phyloP scores from a whole-genome alignment of 2,113 vertebrate genomes.

The Hystrix cristata region DNA sequence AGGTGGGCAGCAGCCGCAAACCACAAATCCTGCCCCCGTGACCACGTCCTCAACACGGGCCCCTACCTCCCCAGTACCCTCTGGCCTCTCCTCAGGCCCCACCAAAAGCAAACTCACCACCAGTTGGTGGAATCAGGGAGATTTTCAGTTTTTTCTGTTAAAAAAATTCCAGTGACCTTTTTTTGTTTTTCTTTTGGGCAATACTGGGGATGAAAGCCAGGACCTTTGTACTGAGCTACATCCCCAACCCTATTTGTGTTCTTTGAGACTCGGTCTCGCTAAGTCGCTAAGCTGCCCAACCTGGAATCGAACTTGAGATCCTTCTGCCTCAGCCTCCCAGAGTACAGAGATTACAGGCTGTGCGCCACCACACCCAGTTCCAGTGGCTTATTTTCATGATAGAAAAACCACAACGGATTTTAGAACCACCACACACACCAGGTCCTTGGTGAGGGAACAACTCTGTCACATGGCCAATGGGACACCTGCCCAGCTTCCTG shows the following conservation, averaged over 20 bases:
- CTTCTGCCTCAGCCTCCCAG: not conserved
- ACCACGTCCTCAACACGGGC: not conserved
- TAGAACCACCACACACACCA: not conserved
- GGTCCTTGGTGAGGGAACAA: rapidly evolving
- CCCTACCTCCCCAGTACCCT: not conserved
- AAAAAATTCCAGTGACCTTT: not conserved
- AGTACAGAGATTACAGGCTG: not conserved
- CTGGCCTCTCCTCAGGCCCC: not conserved
- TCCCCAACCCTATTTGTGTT: not conserved
- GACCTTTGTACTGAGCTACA: not conserved
- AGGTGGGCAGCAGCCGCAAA: not conserved
- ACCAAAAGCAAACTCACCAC: not conserved
- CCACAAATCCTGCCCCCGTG: not conserved
- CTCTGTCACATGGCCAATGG: too few relatives aligned
- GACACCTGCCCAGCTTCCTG: not conserved
- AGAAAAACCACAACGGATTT: not conserved
- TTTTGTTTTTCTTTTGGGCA: not conserved
- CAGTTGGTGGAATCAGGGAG: not conserved
- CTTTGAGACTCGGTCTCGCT: not conserved
- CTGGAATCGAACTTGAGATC: not conserved
- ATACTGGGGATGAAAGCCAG: not conserved
- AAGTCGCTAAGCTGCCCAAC: not conserved
- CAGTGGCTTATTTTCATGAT: not conserved
- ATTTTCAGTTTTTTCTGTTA: not conserved
- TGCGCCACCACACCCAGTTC: not conserved